Evolutionary conservation across 2,113 vertebrate genomes (phyloP), one percentile per base, ranked within the genome.

Genomic region (Cyanoderma ruficeps): DNA sequence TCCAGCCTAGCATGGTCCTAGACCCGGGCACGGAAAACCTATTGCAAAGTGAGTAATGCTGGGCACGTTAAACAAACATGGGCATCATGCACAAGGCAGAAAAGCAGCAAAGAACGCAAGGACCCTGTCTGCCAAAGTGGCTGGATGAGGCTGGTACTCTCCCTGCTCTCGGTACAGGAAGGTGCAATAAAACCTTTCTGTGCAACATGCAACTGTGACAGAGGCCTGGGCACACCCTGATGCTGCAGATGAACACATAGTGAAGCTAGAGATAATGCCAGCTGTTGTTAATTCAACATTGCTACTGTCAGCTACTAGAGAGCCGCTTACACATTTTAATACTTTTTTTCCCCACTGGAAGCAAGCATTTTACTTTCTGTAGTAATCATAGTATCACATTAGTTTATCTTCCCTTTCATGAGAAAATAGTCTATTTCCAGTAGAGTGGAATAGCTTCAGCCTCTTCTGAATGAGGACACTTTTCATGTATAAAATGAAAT

Each of bases 21-120:
- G 50, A 17, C 59, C 52, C 1, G 4, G 57, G 42, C n/a, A 59
- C 0, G 1, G 35, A n/a, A 87, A 88, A 37, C 11, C 31, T 15
- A 12, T 3, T 4, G 5, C 14, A 4, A 46, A 15, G 46, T 3
- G 35, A 67, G 39, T 3, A 50, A 75, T 0, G 2, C 50, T 7
- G 24, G 9, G 33, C 35, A 12, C 35, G 2, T 5, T 5, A 16
- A 47, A 23, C 42, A 37, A 53, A 49, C 7, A 3, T 1, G 14
- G 57, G 33, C 27, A 16, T 7, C 0, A 0, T 2, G 12, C 67
- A 31, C 8, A 2, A 11, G 33, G 57, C 33, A 21, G 11, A 33
- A 33, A 46, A 39, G 24, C 33, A 50, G 81, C 49, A 46, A 22
- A 49, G 52, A 8, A 17, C 0, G 1, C 2, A 14, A 60, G 37